phyloP scores from a whole-genome alignment of 2,888 invertebrate species.

The Biston betularia region DNA sequence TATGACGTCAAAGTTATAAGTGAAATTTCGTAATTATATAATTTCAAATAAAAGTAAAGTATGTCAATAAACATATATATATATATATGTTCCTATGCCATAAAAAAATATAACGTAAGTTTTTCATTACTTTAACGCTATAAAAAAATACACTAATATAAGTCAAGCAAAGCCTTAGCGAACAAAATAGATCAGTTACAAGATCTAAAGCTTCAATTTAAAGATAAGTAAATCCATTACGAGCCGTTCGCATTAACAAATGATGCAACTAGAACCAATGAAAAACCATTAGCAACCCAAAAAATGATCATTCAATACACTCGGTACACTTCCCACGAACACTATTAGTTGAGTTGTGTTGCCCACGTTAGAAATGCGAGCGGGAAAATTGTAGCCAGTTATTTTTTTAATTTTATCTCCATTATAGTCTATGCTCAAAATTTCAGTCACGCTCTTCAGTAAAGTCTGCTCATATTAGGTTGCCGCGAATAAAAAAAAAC shows the following conservation, averaged over 20 bases:
- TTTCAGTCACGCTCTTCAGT: too few relatives aligned
- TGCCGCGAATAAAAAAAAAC: too few relatives aligned
- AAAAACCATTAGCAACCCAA: constrained; percentile 68
- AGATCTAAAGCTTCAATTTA: constrained; percentile 24
- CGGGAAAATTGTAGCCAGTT: constrained; percentile 34
- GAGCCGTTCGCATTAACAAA: constrained; percentile 48
- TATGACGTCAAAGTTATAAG: too few relatives aligned
- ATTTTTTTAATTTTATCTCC: constrained; percentile 22
- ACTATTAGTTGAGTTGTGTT: constrained; percentile 62
- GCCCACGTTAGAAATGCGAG: constrained; percentile 53
- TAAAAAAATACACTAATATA: too few relatives aligned
- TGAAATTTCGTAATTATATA: too few relatives aligned
- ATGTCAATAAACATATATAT: too few relatives aligned
- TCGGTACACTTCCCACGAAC: constrained; percentile 71
- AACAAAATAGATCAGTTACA: not conserved
- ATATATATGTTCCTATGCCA: too few relatives aligned
- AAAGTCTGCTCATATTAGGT: too few relatives aligned
- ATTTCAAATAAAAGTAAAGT: too few relatives aligned
- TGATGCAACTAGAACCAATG: constrained; percentile 66
- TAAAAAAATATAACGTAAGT: too few relatives aligned
- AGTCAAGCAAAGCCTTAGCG: not conserved
- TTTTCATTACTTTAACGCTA: too few relatives aligned
- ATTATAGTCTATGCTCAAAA: not conserved
- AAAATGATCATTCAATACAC: constrained; percentile 73
- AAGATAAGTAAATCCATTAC: constrained; percentile 36